These are phyloP conservation scores for Harpagifer antarcticus DNA, from an alignment of 2,797 vertebrate species.

Conservation along the genomic window DNA sequence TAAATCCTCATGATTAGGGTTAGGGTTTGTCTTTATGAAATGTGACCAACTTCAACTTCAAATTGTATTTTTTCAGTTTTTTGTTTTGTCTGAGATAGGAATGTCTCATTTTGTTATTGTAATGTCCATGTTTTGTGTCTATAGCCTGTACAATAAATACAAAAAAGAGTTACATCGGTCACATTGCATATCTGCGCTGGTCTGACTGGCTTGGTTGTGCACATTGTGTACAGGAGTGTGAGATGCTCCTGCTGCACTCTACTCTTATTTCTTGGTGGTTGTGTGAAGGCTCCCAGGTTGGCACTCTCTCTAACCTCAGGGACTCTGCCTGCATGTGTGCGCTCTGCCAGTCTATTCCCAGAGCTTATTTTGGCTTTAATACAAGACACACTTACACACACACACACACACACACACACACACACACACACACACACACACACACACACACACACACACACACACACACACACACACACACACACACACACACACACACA, in stretches of 20 bases:
- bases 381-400: constrained; percentile 36
- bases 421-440: constrained; percentile 31
- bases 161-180: constrained; percentile 1
- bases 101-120: too few relatives aligned
- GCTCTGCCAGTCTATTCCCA: constrained; percentile 41
- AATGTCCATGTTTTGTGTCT: too few relatives aligned
- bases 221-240: constrained; percentile 38
- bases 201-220: constrained; percentile 31
- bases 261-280: constrained; percentile 50
- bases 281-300: constrained; percentile 58
- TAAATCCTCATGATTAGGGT: constrained; percentile 7
- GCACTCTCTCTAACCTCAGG: constrained; percentile 64
- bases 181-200: constrained; percentile 14
- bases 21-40: too few relatives aligned
- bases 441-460: constrained; percentile 16
- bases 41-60: too few relatives aligned
- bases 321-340: constrained; percentile 45
- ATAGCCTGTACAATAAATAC: too few relatives aligned
- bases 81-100: too few relatives aligned
- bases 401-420: constrained; percentile 19
- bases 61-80: too few relatives aligned
- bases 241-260: constrained; percentile 41
- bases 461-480: constrained; percentile 10
- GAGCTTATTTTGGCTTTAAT: constrained; percentile 59
- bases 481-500: constrained; percentile 26